Base-by-base conservation (phyloP, 1,140 invertebrate species). In the Aphelenchoides avenae region DNA sequence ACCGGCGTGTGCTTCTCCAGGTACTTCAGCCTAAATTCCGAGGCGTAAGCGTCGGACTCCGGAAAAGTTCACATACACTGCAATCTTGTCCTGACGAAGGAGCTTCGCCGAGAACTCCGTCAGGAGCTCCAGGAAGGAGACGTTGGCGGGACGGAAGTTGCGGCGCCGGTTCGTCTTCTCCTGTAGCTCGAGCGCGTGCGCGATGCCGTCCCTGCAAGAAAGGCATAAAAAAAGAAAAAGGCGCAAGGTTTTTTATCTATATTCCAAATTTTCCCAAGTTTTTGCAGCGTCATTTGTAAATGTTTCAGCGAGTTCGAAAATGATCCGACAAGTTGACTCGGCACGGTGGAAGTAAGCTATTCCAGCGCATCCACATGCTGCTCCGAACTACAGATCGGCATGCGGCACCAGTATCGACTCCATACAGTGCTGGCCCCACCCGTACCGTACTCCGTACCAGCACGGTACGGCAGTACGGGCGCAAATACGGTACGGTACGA, bases 51-150 rank as follows among this genome's bases (percentile, higher is more conserved):
- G 15, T 15, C 47, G 48, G 5, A 15, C 18, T 18, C 15, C 18
- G n/a, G 24, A 50, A 39, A 5, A 46, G 46, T 48, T 50, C 53
- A 52, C 62, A 27, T 50, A 71, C 53, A 68, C 55, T 7, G 62
- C 66, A n/a, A 37, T 13, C 36, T 71, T 68, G 49, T 68, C 65
- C 18, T 67, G 61, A 6, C 53, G 46, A 24, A 69, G 40, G n/a
- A 68, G 33, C 31, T 61, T 68, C 13, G 68, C 48, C 13, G 65
- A 68, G 34, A 68, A 68, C 44, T 68, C 65, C n/a, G 49, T 26
- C 2, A 68, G 39, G 2, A 68, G 30, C 41, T 68, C 65, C 9
- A 68, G 42, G 48, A 68, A 68, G 4, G 53, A 53, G 31, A 68
- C 6, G 22, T 52, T 67, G 46, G 13, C 27, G 31, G 34, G 37